Evolutionary conservation across 2,888 invertebrate species (phyloP), one percentile per base, ranked within the genome.

Genomic region (Limnephilus auricula): DNA sequence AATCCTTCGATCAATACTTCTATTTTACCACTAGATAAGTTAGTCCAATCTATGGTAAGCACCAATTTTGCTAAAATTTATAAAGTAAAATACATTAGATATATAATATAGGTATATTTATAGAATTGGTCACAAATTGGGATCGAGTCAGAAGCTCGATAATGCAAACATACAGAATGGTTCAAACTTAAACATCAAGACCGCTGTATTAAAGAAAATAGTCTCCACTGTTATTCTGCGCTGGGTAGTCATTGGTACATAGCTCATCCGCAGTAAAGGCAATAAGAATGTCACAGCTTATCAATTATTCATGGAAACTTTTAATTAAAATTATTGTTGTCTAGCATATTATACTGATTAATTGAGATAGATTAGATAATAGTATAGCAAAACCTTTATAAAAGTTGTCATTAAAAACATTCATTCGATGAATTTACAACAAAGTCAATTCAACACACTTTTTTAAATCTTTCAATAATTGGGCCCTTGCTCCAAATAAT

Each of bases 31-130:
- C 98, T 98, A 95, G 99, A 99, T 90, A 99, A 96, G 95, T 99
- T 99, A 95, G 99, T 99, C 99, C 99, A 99, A 93, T 99, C 99
- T 95, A 99, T 99, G 96, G 99, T 99, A 93, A 99, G 95, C 12
- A 98, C 98, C 92, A 99, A 96, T 95, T 98, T 98, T 91, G 97
- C 98, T 98, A 94, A 78, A 78, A 91, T 30, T 34, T 34, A 65
- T 34, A 90, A 89, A n/a, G 45, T 6, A 13, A 65, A 65, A 65
- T 65, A 65, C 65, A 65, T 65, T 25, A 65, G 25, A 25, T n/a
- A n/a, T n/a, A n/a, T n/a, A n/a, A n/a, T n/a, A n/a, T 65, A 65
- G 18, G 9, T 9, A 65, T 6, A 45, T 45, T n/a, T 45, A 45
- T 15, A 45, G 45, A 45, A 45, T 45, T 45, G 45, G 15, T 45